Evolutionary conservation across 2,888 invertebrate genomes (phyloP).

Genomic region (Scaptomyza caliginosa): DNA sequence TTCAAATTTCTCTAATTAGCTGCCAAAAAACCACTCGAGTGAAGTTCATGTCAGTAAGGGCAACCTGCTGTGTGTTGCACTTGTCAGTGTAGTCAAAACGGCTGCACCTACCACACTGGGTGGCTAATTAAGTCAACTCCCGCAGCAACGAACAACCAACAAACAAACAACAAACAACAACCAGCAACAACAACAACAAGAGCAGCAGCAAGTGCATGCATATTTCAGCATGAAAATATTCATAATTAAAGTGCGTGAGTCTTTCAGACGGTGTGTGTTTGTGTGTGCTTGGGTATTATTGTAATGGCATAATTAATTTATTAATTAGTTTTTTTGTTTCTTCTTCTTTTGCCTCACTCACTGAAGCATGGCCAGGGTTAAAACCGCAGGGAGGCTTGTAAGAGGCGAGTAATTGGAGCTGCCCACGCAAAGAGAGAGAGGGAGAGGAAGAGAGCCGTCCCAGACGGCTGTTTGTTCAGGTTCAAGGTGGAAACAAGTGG

Average conservation of each 20-base stretch:
- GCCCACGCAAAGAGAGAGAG: conserved; percentile 65
- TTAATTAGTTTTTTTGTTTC: conserved; percentile 71
- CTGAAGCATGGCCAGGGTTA: conserved; percentile 62
- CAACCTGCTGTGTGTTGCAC: conserved; percentile 42
- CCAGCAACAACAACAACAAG: too few species aligned
- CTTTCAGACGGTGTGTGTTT: conserved; percentile 27
- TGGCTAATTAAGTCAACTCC: conserved; percentile 78
- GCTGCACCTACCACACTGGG: conserved; percentile 49
- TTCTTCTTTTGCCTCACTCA: conserved; percentile 36
- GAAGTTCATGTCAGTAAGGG: conserved; percentile 31
- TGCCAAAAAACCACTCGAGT: conserved; percentile 56
- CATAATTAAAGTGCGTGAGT: conserved; percentile 77
- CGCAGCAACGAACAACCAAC: conserved; percentile 49
- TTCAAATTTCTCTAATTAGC: conserved; percentile 67
- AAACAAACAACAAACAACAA: conserved; percentile 15
- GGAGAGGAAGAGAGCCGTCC: background rate
- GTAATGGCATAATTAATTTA: conserved; percentile 80
- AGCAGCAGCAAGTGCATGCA: conserved; percentile 56
- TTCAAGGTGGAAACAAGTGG: conserved; percentile 55
- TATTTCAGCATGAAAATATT: conserved; percentile 76
- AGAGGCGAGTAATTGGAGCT: conserved; percentile 64
- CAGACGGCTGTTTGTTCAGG: conserved; percentile 32
- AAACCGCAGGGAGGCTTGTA: conserved; percentile 43
- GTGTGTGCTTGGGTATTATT: conserved; percentile 56
- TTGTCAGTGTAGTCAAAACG: conserved; percentile 19